These are phyloP conservation scores for Perizoma flavofasciatum DNA, from an alignment of 2,888 invertebrate genomes.

Conservation along the genomic window DNA sequence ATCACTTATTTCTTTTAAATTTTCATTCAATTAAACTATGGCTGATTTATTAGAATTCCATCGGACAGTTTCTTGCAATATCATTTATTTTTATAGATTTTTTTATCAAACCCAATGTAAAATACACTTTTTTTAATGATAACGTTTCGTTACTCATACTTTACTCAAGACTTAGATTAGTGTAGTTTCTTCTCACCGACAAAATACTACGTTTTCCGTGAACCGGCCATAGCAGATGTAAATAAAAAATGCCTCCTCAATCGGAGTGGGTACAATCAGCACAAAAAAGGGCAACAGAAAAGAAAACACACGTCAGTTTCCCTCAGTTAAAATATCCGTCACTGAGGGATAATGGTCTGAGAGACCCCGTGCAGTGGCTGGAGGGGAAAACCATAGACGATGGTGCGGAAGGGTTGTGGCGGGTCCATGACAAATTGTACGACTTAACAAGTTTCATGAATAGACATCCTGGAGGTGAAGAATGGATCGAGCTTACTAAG, in stretches of 20 bases:
- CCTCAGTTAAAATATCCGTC: constrained; percentile 81
- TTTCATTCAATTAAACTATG: too few relatives aligned
- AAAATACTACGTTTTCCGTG: not conserved
- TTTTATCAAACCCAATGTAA: too few relatives aligned
- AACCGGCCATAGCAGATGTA: not conserved
- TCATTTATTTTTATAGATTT: too few relatives aligned
- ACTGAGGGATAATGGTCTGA: constrained; percentile 69
- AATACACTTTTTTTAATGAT: too few relatives aligned
- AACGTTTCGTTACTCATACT: too few relatives aligned
- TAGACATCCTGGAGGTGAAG: constrained; percentile 93
- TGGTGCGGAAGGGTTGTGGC: constrained; percentile 91
- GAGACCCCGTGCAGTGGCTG: constrained; percentile 84
- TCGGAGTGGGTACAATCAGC: constrained; percentile 58
- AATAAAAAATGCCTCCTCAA: constrained; percentile 50
- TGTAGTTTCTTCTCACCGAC: constrained; percentile 6
- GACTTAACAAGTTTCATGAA: constrained; percentile 91
- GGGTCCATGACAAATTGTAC: constrained; percentile 90
- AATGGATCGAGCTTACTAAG: constrained; percentile 89
- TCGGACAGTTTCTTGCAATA: too few relatives aligned
- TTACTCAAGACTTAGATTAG: constrained; percentile 13
- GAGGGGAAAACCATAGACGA: constrained; percentile 87
- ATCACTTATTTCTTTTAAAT: too few relatives aligned
- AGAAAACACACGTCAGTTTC: constrained; percentile 77
- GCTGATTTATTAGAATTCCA: too few relatives aligned
- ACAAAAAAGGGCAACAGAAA: constrained; percentile 55